These are phyloP conservation scores for Phaetusa simplex DNA, from an alignment of 2,113 vertebrate genomes.

Conservation along the genomic window DNA sequence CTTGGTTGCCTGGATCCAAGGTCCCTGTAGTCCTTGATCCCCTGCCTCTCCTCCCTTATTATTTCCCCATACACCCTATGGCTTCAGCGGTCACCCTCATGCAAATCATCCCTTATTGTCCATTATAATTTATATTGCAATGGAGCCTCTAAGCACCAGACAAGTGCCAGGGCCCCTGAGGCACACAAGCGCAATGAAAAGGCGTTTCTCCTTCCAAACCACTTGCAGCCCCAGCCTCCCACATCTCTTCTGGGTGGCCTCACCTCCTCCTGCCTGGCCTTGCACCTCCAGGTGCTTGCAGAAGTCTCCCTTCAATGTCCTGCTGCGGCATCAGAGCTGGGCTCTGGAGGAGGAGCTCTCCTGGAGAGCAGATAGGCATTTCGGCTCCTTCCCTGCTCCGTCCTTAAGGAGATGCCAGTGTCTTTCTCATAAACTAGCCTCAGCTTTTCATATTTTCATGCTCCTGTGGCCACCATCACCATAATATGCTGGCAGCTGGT, in stretches of 20 bases:
- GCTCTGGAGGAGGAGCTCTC: background rate
- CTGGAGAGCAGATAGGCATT: background rate
- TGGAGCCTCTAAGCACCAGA: accelerated
- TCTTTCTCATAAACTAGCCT: background rate
- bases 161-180: background rate
- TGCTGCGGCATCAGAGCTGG: background rate
- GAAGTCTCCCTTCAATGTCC: background rate
- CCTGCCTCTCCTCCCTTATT: background rate
- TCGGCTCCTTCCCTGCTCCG: background rate
- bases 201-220: background rate
- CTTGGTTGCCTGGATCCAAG: background rate
- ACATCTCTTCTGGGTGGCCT: background rate
- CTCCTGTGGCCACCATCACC: background rate
- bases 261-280: background rate
- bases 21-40: background rate
- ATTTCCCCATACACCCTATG: background rate
- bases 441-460: conserved; percentile 7
- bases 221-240: background rate
- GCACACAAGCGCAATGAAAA: background rate
- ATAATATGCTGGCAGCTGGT: background rate
- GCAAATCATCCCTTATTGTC: background rate
- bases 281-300: background rate
- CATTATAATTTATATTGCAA: background rate
- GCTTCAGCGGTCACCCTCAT: background rate
- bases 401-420: background rate